Evolutionary conservation across 1,140 invertebrate genomes (phyloP).

Genomic region (Meloidogyne floridensis): DNA sequence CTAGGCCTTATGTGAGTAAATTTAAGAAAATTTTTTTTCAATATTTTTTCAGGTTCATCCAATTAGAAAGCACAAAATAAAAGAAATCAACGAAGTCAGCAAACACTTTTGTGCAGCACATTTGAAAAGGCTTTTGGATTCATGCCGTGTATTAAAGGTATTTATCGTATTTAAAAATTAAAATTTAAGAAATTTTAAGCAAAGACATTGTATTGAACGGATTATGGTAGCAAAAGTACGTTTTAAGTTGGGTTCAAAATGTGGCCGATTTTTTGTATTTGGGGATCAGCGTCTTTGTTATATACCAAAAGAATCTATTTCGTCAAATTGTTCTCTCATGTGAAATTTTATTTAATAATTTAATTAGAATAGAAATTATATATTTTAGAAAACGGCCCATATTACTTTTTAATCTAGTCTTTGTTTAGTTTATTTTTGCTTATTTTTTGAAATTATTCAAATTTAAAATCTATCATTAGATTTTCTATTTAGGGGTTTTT

Average conservation of each 20-base stretch:
- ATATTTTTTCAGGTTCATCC: conserved; percentile 54
- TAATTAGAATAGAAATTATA: background rate
- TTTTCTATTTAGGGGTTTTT: no score
- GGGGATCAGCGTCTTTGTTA: conserved; percentile 61
- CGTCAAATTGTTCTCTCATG: conserved; percentile 14
- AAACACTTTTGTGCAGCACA: conserved; percentile 59
- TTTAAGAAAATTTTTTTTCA: background rate
- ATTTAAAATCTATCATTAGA: no score
- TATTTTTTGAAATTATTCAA: no score
- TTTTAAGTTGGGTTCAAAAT: conserved; percentile 50
- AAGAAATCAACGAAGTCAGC: conserved; percentile 62
- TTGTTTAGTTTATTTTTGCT: no score
- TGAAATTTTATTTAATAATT: background rate
- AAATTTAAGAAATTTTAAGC: conserved; percentile 51
- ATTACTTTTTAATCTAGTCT: no score
- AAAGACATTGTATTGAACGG: conserved; percentile 56
- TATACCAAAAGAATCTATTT: conserved; percentile 61
- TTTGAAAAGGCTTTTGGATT: conserved; percentile 58
- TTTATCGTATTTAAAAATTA: background rate
- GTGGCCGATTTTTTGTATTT: conserved; percentile 63
- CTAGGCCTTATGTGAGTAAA: conserved; percentile 52
- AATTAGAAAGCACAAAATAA: conserved; percentile 54
- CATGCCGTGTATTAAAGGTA: conserved; percentile 58
- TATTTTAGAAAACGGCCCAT: background rate
- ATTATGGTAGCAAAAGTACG: conserved; percentile 63